Percentiles rank a stretch among this genome's conserved stretches.
phyloP scores from a whole-genome alignment of 2,888 invertebrate species.

The Sisyra nigra region DNA sequence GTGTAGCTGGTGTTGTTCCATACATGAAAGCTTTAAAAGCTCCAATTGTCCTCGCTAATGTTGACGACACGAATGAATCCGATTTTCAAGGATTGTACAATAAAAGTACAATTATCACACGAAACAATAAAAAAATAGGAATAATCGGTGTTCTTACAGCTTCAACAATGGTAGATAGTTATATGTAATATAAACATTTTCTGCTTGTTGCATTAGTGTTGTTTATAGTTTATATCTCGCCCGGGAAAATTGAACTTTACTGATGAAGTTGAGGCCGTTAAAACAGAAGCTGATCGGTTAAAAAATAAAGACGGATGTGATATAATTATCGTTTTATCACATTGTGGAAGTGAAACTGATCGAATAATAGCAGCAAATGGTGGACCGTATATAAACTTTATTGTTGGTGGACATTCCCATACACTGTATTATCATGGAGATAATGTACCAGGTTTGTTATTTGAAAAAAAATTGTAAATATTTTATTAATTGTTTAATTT shows the following conservation, averaged over 20 bases:
- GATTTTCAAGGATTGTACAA: slow-evolving; percentile 39
- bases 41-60: slow-evolving; percentile 58
- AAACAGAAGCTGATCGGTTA: slow-evolving; percentile 46
- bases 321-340: slow-evolving; percentile 71
- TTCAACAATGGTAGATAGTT: not conserved
- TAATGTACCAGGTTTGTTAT: slow-evolving; percentile 13
- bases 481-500: slow-evolving; percentile 2
- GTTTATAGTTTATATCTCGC: not conserved
- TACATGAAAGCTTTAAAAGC: slow-evolving; percentile 46
- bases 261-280: slow-evolving; percentile 48
- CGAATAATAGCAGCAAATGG: slow-evolving; percentile 44
- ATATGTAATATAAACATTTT: slow-evolving; percentile 27
- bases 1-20: slow-evolving; percentile 50
- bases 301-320: slow-evolving; percentile 42
- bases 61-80: slow-evolving; percentile 53
- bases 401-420: slow-evolving; percentile 78
- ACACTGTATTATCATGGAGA: slow-evolving; percentile 54
- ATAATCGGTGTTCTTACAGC: slow-evolving; percentile 47
- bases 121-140: slow-evolving; percentile 51
- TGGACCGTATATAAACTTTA: slow-evolving; percentile 54
- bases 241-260: slow-evolving; percentile 7
- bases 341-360: slow-evolving; percentile 58
- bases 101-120: slow-evolving; percentile 45
- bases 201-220: not conserved
- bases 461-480: not conserved